Conservation (phyloP, 2,113 vertebrate genomes). For the Ornithorhynchus anatinus region DNA sequence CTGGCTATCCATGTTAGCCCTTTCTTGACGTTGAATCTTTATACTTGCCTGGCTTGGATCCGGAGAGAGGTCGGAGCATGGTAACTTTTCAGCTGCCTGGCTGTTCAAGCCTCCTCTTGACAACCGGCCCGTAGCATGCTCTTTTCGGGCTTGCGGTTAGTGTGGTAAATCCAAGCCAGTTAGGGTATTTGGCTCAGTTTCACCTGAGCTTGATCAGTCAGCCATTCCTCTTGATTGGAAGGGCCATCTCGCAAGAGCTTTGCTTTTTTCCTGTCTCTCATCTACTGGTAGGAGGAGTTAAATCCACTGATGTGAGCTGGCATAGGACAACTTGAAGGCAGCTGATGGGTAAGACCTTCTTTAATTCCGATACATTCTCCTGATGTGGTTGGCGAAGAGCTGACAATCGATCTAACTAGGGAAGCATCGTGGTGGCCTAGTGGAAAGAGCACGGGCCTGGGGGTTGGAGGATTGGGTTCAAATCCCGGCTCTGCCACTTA, state of each 20-base stretch:
- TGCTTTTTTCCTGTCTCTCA: background rate
- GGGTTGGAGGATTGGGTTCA: no score
- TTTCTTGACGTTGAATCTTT: background rate
- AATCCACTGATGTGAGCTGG: background rate
- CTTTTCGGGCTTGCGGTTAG: background rate
- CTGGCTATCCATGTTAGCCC: background rate
- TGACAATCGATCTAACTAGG: background rate
- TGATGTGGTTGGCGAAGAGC: background rate
- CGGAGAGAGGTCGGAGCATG: background rate
- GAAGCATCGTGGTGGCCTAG: no score
- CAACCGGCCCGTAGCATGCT: background rate
- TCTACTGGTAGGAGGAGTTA: background rate
- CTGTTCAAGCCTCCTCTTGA: background rate
- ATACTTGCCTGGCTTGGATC: background rate
- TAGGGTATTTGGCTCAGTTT: slow-evolving; percentile 1
- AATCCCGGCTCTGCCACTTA: no score
- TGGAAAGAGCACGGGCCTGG: no score
- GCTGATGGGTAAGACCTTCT: background rate
- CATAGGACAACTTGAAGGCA: slow-evolving; percentile 5
- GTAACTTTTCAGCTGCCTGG: no score
- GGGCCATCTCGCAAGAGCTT: background rate
- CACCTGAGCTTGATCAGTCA: background rate
- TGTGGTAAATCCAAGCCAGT: background rate
- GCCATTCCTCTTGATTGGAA: background rate
- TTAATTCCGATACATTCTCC: background rate